Base-by-base conservation (phyloP, 2,113 vertebrate genomes). In the Pangasianodon hypophthalmus region DNA sequence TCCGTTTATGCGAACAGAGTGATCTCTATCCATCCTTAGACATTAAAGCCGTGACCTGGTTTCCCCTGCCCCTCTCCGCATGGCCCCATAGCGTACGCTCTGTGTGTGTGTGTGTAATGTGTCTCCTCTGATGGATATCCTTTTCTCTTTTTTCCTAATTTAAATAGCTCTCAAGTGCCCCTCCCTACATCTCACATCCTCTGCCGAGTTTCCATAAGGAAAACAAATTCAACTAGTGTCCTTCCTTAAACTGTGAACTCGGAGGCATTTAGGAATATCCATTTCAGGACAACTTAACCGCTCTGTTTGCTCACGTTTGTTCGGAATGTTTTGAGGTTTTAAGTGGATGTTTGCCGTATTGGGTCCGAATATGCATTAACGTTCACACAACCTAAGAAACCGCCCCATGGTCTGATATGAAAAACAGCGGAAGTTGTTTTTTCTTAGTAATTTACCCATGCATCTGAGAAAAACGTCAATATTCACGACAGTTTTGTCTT, bases 61-160 rank as follows among this genome's bases (percentile, higher is more conserved):
- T 88, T 91, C 58, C 41, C 87, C 58, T 58, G 64, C 80, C 83
- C n/a, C 85, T 86, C 84, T 86, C 75, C 44, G 60, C 44, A 21
- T 64, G 82, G 86, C 86, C 86, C 69, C 62, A 26, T 26, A 75
- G 85, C 32, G 62, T 88, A 88, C 62, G 60, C 50, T 41, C 32
- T 48, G 9, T 26, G 44, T 6, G 44, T 48, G 44, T 26, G 73
- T 41, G 4, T 44, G 73, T 73, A 90, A 86, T 84, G 75, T 24
- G 10, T 64, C 64, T 85, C 56, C 84, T 86, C 85, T 90, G 64
- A 88, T 88, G 86, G 81, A 91, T 84, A 86, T 69, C 44, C 75
- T 88, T 88, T 86, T 81, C 48, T 79, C 46, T 26, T 6, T 52
- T 52, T 32, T 54, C 71, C 86, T 81, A 8, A 90, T 88, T 77